These are phyloP conservation scores for Cenopis cana DNA, from an alignment of 2,888 invertebrate species.

Conservation along the genomic window DNA sequence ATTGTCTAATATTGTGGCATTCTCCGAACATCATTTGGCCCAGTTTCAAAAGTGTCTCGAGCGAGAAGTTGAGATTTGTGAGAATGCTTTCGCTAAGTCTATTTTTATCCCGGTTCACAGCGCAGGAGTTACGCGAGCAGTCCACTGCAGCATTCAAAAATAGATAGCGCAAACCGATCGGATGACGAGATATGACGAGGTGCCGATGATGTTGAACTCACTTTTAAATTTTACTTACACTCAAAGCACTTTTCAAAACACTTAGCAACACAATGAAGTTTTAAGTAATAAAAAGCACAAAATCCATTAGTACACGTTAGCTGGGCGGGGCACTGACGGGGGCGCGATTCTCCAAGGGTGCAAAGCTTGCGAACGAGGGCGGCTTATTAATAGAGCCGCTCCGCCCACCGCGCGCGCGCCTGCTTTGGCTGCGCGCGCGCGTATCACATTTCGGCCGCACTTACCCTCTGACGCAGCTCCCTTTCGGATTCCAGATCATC, in stretches of 20 bases:
- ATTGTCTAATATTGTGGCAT: slow-evolving; percentile 84
- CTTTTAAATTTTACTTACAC: slow-evolving; percentile 43
- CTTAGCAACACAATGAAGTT: slow-evolving; percentile 35
- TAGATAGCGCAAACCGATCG: slow-evolving; percentile 63
- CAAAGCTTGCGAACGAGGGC: slow-evolving; percentile 61
- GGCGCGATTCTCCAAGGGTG: slow-evolving; percentile 54
- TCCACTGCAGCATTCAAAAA: slow-evolving; percentile 63
- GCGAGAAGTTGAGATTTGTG: slow-evolving; percentile 79
- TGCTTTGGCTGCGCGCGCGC: slow-evolving; percentile 72
- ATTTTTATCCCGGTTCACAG: slow-evolving; percentile 68
- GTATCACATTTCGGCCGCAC: slow-evolving; percentile 84
- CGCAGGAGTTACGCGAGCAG: slow-evolving; percentile 52
- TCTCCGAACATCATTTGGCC: slow-evolving; percentile 82
- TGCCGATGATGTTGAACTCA: slow-evolving; percentile 54
- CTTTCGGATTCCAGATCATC: slow-evolving; percentile 99
- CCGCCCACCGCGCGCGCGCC: slow-evolving; percentile 74
- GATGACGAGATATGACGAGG: slow-evolving; percentile 45
- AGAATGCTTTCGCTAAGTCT: slow-evolving; percentile 79
- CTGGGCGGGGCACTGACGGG: slow-evolving; percentile 45
- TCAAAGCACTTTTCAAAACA: slow-evolving; percentile 42
- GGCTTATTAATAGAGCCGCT: slow-evolving; percentile 77
- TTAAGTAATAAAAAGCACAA: slow-evolving; percentile 33
- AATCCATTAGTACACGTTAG: slow-evolving; percentile 39
- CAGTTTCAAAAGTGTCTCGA: slow-evolving; percentile 83
- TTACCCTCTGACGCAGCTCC: slow-evolving; percentile 99